phyloP scores from a whole-genome alignment of 1,140 invertebrate genomes.

The Himalopsyche phryganea region DNA sequence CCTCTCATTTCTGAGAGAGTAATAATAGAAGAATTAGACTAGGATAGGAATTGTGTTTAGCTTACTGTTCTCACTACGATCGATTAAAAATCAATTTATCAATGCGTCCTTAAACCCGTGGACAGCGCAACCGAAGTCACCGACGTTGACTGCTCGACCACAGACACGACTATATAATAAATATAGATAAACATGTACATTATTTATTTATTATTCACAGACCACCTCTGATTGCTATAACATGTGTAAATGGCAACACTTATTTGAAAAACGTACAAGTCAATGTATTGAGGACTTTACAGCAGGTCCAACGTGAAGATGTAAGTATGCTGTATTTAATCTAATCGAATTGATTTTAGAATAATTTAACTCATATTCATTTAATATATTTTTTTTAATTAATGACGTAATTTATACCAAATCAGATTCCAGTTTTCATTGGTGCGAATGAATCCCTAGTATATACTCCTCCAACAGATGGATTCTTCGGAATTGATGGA shows the following conservation, averaged over 20 bases:
- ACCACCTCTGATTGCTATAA: conserved; percentile 55
- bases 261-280: conserved; percentile 53
- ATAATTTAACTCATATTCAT: too few relatives aligned
- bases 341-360: too few relatives aligned
- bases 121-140: too few relatives aligned
- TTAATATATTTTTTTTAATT: conserved; percentile 6
- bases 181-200: neutral
- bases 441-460: conserved; percentile 54
- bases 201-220: conserved; percentile 9
- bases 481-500: conserved; percentile 55
- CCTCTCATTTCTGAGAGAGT: too few relatives aligned
- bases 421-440: conserved; percentile 60
- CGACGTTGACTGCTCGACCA: too few relatives aligned
- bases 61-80: too few relatives aligned
- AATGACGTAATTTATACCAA: too few relatives aligned
- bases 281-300: conserved; percentile 56
- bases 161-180: too few relatives aligned
- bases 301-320: conserved; percentile 44
- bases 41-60: too few relatives aligned
- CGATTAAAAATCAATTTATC: too few relatives aligned
- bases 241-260: conserved; percentile 60
- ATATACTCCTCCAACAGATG: conserved; percentile 30
- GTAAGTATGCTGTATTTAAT: conserved; percentile 44
- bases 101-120: too few relatives aligned
- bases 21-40: too few relatives aligned